Base-by-base conservation (phyloP, 2,888 invertebrate genomes). In the Octodonta nipae region DNA sequence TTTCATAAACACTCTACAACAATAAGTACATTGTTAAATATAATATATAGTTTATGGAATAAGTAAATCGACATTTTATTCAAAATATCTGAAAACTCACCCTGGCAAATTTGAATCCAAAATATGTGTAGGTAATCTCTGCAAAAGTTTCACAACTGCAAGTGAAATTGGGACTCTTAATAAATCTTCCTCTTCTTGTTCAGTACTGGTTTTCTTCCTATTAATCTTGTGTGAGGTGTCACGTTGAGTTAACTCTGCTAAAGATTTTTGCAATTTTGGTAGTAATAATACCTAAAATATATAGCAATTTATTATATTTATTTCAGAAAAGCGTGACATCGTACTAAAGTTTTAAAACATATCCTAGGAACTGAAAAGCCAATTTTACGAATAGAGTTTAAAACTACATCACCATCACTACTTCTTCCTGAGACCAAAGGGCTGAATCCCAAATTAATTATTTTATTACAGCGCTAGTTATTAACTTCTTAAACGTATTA, bases 131-230 rank as follows among this genome's bases (percentile, higher is more conserved):
- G 95, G 93, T 28, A 96, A 63, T 46, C 81, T 78, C 52, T 92
- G 87, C 42, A 98, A 62, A 12, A 96, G 60, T 57, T 93, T 93
- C 0, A 95, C 86, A 33, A 92, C 71, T 1, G 96, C 92, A 33
- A 95, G 62, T 0, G 92, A 91, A 36, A 98, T 79, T 0, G 96
- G 95, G 5, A 95, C 84, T 28, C 88, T 70, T 40, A 85, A 65
- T 46, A 92, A 76, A 52, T 95, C 92, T 41, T 91, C 86, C 50
- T 85, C 81, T 54, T 95, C 92, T n/a, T 81, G 74, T 47, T 78
- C 79, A 5, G 68, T 60, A 13, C 74, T 70, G 2, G 69, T 69
- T 16, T 70, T 71, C 33, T 75, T 77, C 2, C 79, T 71, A 53
- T 85, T 85, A 1, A 81, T 60, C 51, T 86, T 86, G 55, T 88